Conservation (phyloP, 2,888 invertebrate genomes). For the Drosophila incognita region DNA sequence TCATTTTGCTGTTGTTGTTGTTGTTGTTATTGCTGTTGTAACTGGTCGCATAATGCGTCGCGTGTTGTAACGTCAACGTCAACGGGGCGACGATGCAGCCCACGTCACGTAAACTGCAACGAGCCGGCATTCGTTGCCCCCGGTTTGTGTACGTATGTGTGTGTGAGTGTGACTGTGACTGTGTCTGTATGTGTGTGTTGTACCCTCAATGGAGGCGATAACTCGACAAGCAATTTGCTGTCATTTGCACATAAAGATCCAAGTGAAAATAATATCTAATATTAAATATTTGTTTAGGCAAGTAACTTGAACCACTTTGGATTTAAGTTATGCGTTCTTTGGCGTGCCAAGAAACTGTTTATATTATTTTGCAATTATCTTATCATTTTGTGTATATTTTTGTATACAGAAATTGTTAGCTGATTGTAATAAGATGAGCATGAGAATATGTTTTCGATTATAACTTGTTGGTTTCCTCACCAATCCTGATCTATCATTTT, state of each 20-base stretch:
- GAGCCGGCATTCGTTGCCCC: constrained; percentile 40
- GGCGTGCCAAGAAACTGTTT: too few relatives aligned
- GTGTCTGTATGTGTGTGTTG: too few relatives aligned
- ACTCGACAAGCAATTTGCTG: constrained; percentile 46
- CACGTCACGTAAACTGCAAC: constrained; percentile 64
- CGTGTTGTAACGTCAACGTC: constrained; percentile 65
- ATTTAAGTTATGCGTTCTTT: not conserved
- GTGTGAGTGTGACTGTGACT: not conserved
- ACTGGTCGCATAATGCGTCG: constrained; percentile 69
- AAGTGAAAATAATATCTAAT: constrained; percentile 18
- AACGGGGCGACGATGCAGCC: constrained; percentile 34
- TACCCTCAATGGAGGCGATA: constrained; percentile 17
- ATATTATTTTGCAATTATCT: not conserved
- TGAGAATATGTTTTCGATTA: not conserved
- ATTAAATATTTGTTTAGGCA: constrained; percentile 2
- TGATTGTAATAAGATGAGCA: not conserved
- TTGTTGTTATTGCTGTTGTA: constrained; percentile 23
- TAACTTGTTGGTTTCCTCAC: not conserved
- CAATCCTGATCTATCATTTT: not conserved
- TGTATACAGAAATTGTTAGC: not conserved
- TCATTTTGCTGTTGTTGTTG: constrained; percentile 35
- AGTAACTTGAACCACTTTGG: constrained; percentile 11
- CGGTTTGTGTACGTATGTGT: not conserved
- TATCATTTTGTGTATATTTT: not conserved
- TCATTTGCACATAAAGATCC: constrained; percentile 21